A percentile compares a stretch with the other conserved stretches of the same genome.
These are phyloP conservation scores for Megalopta genalis DNA, from an alignment of 1,140 invertebrate species.

Conservation along the genomic window DNA sequence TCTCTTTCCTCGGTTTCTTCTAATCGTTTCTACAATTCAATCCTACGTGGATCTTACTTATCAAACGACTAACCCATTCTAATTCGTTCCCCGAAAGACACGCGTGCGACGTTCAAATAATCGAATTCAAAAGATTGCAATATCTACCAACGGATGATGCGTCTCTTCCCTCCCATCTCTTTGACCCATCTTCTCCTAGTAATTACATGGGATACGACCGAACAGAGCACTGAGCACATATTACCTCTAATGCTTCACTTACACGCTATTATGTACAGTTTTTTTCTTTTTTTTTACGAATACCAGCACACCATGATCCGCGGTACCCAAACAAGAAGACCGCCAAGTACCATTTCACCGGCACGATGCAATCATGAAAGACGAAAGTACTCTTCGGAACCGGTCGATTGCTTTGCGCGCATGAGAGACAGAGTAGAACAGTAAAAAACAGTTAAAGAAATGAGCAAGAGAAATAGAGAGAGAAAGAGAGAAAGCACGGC, in stretches of 20 bases:
- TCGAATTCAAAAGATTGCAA: slow-evolving; percentile 5
- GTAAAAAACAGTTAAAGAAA: slow-evolving; percentile 44
- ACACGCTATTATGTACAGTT: slow-evolving; percentile 65
- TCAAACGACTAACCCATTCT: slow-evolving; percentile 28
- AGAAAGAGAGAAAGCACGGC: slow-evolving; percentile 21
- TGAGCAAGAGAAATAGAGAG: slow-evolving; percentile 35
- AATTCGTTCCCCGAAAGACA: neutral
- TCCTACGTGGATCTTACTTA: slow-evolving; percentile 28
- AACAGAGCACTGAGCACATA: slow-evolving; percentile 58
- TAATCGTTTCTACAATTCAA: slow-evolving; percentile 22
- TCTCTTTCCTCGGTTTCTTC: slow-evolving; percentile 40
- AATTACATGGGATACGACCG: slow-evolving; percentile 63
- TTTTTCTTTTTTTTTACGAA: slow-evolving; percentile 30
- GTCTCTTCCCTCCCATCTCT: slow-evolving; percentile 27
- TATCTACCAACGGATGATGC: neutral
- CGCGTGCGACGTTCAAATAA: slow-evolving; percentile 19
- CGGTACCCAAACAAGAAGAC: slow-evolving; percentile 27
- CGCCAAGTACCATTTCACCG: slow-evolving; percentile 47
- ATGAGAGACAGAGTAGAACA: slow-evolving; percentile 46
- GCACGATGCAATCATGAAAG: slow-evolving; percentile 57
- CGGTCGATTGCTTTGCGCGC: slow-evolving; percentile 56
- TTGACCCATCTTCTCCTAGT: slow-evolving; percentile 34
- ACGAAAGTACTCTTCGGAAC: slow-evolving; percentile 59
- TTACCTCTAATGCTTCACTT: slow-evolving; percentile 57
- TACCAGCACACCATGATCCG: slow-evolving; percentile 50